Evolutionary conservation across 2,113 vertebrate genomes (phyloP).

Genomic region (Felis chaus): DNA sequence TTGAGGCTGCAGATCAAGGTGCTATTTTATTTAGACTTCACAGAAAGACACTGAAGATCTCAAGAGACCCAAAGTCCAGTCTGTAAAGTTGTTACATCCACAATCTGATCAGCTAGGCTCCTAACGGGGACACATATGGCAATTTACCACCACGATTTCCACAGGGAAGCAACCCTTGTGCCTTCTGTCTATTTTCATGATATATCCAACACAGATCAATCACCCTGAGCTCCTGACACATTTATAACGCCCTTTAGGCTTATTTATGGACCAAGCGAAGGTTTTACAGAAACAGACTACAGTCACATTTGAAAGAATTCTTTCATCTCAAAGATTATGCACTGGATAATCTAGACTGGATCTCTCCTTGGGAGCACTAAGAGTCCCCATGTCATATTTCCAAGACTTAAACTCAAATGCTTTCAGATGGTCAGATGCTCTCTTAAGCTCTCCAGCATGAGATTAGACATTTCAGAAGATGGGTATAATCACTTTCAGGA

Average conservation of each 20-base stretch:
- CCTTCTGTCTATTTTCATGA: constrained; percentile 70
- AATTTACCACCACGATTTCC: constrained; percentile 54
- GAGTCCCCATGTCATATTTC: not conserved
- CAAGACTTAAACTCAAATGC: not conserved
- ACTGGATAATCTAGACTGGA: not conserved
- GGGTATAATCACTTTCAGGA: not conserved
- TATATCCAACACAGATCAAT: constrained; percentile 58
- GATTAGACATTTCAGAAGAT: not conserved
- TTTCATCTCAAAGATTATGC: not conserved
- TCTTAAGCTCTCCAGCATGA: not conserved
- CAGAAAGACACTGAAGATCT: constrained; percentile 34
- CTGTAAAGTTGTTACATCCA: constrained; percentile 27
- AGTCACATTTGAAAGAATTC: constrained; percentile 12
- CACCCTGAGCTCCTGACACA: constrained; percentile 57
- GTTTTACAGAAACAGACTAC: constrained; percentile 56
- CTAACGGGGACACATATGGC: constrained; percentile 17
- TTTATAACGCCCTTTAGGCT: constrained; percentile 54
- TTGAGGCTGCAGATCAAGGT: not conserved
- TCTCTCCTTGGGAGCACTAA: not conserved
- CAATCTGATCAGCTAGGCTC: constrained; percentile 26
- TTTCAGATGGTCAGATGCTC: not conserved
- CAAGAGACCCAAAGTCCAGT: constrained; percentile 46
- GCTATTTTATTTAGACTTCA: constrained; percentile 32
- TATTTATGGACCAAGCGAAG: constrained; percentile 67
- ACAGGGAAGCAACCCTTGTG: constrained; percentile 57